phyloP scores from a whole-genome alignment of 2,113 vertebrate species.

The Poicephalus meyeri region DNA sequence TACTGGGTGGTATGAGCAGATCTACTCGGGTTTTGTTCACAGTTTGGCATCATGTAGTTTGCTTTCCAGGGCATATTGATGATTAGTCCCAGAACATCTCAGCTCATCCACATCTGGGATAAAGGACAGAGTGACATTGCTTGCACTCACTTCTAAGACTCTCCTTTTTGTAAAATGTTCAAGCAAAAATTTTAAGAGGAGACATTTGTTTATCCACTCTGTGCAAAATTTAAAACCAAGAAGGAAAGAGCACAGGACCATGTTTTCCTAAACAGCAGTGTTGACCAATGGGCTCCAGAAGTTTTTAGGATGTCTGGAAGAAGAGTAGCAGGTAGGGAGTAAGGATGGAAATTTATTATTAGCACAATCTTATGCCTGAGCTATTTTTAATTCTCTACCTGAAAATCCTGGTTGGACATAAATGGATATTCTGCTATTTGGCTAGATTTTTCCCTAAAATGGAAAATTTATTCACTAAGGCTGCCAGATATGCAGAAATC shows the following conservation, averaged over 20 bases:
- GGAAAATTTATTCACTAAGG: not conserved
- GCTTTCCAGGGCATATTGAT: not conserved
- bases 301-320: not conserved
- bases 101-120: not conserved
- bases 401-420: not conserved
- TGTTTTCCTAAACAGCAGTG: accelerated
- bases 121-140: not conserved
- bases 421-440: not conserved
- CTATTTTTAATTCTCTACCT: not conserved
- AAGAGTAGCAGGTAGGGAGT: not conserved
- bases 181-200: not conserved
- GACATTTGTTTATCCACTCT: not conserved
- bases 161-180: not conserved
- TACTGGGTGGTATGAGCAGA: not conserved
- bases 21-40: not conserved
- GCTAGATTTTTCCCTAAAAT: not conserved
- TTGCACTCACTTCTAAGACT: not conserved
- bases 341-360: not conserved
- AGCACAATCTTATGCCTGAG: accelerated
- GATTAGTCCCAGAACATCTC: not conserved
- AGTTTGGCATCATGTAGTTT: not conserved
- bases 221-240: not conserved
- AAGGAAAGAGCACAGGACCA: not conserved
- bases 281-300: not conserved
- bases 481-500: not conserved